Conservation (phyloP, 2,888 invertebrate species). For the Poecilobothrus nobilitatus region DNA sequence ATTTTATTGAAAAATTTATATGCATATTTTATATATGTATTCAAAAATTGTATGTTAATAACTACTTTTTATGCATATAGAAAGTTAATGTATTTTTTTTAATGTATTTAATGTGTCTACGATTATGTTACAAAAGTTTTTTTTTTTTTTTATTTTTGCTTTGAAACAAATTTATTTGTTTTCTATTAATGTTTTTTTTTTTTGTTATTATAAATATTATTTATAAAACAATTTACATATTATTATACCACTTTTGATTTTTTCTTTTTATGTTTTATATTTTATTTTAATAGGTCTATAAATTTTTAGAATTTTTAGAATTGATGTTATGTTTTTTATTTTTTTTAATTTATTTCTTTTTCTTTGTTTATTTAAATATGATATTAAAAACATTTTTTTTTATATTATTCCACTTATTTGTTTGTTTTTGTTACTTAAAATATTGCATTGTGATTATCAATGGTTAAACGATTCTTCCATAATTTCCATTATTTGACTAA, state of each 20-base stretch:
- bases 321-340: background rate
- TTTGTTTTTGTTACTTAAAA: background rate
- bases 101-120: conserved; percentile 9
- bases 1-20: conserved; percentile 11
- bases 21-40: conserved; percentile 27
- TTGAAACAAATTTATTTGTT: background rate
- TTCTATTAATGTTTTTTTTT: background rate
- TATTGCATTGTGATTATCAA: conserved; percentile 1
- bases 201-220: background rate
- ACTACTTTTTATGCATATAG: conserved; percentile 18
- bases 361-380: background rate
- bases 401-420: background rate
- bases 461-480: background rate
- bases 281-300: conserved; percentile 7
- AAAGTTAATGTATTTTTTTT: background rate
- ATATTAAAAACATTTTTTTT: background rate
- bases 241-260: background rate
- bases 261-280: conserved; percentile 16
- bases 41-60: conserved; percentile 32
- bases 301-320: background rate
- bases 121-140: background rate
- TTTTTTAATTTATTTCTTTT: background rate
- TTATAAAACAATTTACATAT: background rate
- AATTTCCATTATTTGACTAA: background rate
- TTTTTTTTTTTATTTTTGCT: background rate